phyloP scores from a whole-genome alignment of 2,113 vertebrate species.

The Columbina picui region DNA sequence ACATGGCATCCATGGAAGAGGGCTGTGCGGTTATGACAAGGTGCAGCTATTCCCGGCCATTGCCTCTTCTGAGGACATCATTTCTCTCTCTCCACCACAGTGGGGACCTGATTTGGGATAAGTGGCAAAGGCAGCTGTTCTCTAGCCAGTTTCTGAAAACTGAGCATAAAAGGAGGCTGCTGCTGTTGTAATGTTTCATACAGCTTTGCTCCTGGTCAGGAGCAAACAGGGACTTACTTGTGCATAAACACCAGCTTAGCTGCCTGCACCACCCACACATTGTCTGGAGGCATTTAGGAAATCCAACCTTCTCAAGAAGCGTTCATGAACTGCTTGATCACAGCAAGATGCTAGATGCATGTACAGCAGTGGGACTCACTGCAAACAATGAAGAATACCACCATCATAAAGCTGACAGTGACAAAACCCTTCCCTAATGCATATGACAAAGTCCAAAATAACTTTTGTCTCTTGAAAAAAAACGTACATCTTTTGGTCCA shows the following conservation, averaged over 20 bases:
- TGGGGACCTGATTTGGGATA: not conserved
- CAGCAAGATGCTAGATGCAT: accelerated
- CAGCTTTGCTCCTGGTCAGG: not conserved
- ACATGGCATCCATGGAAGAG: accelerated
- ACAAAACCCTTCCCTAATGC: not conserved
- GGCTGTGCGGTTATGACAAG: not conserved
- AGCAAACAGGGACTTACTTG: not conserved
- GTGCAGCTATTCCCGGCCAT: not conserved
- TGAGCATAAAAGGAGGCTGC: not conserved
- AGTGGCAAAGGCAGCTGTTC: not conserved
- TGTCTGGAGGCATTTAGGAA: not conserved
- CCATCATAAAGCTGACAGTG: not conserved
- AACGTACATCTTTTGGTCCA: not conserved
- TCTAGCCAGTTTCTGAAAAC: not conserved
- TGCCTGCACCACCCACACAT: not conserved
- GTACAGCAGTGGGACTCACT: not conserved
- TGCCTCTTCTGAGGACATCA: not conserved
- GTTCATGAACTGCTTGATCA: accelerated
- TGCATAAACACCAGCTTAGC: not conserved
- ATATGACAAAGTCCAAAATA: not conserved
- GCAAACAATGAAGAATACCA: not conserved
- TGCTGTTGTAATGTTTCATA: not conserved
- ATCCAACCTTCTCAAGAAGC: not conserved
- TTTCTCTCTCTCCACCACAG: not conserved
- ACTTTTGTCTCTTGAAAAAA: not conserved